A percentile compares a stretch with the other conserved stretches of the same genome.
These are phyloP conservation scores for Torymus auratus DNA, from an alignment of 2,888 invertebrate species.

Conservation along the genomic window DNA sequence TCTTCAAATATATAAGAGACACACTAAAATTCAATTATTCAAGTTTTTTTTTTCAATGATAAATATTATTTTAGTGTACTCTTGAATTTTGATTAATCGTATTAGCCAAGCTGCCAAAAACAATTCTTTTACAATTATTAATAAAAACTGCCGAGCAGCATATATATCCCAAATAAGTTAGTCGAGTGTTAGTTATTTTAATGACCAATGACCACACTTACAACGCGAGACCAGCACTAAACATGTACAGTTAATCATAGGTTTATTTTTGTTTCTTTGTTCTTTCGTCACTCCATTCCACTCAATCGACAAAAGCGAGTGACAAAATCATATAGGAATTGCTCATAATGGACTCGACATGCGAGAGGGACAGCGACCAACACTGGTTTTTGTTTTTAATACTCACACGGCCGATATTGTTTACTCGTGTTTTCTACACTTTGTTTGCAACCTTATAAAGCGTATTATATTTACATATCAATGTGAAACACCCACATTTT, in stretches of 20 bases:
- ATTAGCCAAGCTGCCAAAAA: conserved; percentile 50
- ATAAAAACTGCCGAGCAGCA: too few relatives aligned
- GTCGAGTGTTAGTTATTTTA: conserved; percentile 71
- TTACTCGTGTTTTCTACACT: neutral
- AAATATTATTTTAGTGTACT: conserved; percentile 15
- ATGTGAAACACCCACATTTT: conserved; percentile 4
- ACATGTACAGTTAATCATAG: conserved; percentile 32
- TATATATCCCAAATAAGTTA: conserved; percentile 61
- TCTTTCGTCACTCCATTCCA: conserved; percentile 3
- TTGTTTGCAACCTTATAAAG: conserved; percentile 37
- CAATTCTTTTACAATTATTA: neutral
- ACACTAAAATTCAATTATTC: neutral
- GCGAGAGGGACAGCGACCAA: conserved; percentile 56
- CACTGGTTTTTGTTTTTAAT: conserved; percentile 39
- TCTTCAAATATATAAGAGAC: neutral
- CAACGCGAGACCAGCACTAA: conserved; percentile 71
- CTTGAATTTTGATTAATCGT: conserved; percentile 12
- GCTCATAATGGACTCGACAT: conserved; percentile 45
- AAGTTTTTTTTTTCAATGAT: neutral
- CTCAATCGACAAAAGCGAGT: conserved; percentile 66
- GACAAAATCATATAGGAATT: conserved; percentile 41
- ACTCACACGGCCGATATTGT: conserved; percentile 21
- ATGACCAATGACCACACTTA: conserved; percentile 70
- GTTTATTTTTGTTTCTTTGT: too few relatives aligned
- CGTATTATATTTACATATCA: conserved; percentile 29